Conservation (phyloP, 2,113 vertebrate species). For the Lepisosteus osseus region DNA sequence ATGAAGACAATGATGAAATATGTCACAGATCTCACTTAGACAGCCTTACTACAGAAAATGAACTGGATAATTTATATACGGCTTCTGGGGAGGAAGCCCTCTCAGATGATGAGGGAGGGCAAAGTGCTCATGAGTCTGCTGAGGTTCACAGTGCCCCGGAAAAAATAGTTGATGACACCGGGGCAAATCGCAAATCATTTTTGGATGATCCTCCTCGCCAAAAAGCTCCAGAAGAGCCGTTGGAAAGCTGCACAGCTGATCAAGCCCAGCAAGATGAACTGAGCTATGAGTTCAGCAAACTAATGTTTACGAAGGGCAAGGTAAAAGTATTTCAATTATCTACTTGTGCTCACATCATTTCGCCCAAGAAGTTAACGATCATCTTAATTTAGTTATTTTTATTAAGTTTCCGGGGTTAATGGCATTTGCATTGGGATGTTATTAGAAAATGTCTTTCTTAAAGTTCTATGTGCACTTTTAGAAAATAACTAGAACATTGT, state of each 20-base stretch:
- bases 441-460: no score
- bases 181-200: not conserved
- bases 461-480: no score
- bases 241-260: no score
- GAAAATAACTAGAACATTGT: no score
- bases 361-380: no score
- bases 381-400: no score
- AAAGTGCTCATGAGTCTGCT: not conserved
- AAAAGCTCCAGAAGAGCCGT: not conserved
- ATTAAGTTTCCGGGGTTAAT: no score
- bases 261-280: conserved; percentile 23
- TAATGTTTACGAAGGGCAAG: conserved; percentile 85
- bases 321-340: conserved; percentile 49
- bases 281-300: conserved; percentile 78
- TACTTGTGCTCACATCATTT: no score
- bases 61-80: conserved; percentile 58
- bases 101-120: conserved; percentile 72
- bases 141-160: conserved; percentile 12
- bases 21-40: conserved; percentile 43
- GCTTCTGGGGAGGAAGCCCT: conserved; percentile 74
- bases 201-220: not conserved
- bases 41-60: conserved; percentile 60
- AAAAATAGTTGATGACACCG: conserved; percentile 32
- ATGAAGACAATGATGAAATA: conserved; percentile 56
- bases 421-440: no score